Evolutionary conservation across 2,797 vertebrate species (phyloP).

Genomic region (Neosalanx taihuensis): DNA sequence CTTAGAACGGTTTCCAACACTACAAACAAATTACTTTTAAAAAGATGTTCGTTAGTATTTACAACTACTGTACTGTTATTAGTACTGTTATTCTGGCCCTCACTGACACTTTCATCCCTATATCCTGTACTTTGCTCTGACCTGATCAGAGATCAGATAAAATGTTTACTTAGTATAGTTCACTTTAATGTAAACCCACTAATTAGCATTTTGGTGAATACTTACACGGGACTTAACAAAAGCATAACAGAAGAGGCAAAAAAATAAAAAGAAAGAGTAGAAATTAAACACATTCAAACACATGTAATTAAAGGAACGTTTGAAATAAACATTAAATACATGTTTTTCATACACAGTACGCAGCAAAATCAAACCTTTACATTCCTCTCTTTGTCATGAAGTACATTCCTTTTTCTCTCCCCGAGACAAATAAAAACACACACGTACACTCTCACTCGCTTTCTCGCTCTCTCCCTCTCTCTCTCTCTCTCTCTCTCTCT

Average conservation of each 20-base stretch:
- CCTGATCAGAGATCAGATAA: too few relatives aligned
- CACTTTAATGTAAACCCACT: conserved; percentile 1
- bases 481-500: not conserved
- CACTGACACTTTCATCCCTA: too few relatives aligned
- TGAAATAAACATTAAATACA: not conserved
- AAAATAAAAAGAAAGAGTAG: conserved; percentile 26
- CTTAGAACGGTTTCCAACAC: too few relatives aligned
- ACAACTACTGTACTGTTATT: too few relatives aligned
- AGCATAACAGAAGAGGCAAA: conserved; percentile 33
- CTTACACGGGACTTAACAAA: conserved; percentile 37
- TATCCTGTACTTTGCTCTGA: too few relatives aligned
- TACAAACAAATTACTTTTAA: too few relatives aligned
- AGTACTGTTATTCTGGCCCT: too few relatives aligned
- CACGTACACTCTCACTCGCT: conserved; percentile 1
- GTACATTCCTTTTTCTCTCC: not conserved
- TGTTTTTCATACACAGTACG: not conserved
- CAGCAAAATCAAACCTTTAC: conserved; percentile 23
- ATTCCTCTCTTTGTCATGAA: not conserved
- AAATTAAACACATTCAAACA: conserved; percentile 9
- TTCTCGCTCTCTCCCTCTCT: not conserved
- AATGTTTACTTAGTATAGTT: too few relatives aligned
- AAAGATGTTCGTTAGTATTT: too few relatives aligned
- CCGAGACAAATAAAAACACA: conserved; percentile 23
- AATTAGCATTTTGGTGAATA: conserved; percentile 21
- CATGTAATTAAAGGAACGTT: not conserved